A percentile compares a stretch with the other conserved stretches of the same genome.
Evolutionary conservation across 2,113 vertebrate species (phyloP).

Genomic region (Pogona vitticeps): DNA sequence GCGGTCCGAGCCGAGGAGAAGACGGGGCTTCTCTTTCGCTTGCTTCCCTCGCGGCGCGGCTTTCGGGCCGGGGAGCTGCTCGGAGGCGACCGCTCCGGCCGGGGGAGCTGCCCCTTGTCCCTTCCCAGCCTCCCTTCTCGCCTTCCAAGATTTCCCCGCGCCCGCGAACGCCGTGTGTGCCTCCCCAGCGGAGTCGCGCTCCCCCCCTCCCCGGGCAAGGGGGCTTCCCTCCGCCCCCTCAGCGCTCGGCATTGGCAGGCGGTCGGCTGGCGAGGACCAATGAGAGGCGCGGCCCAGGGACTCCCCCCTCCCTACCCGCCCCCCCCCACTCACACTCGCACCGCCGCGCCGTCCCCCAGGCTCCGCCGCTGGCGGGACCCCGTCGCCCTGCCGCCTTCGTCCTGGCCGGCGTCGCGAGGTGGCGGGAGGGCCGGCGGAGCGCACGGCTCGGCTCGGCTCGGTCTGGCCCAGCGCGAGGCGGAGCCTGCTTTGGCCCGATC

Average conservation of each 20-base stretch:
- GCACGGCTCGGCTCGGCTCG: no score
- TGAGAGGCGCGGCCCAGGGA: not conserved
- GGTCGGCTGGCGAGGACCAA: conserved; percentile 12
- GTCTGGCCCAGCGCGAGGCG: not conserved
- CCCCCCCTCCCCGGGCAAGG: not conserved
- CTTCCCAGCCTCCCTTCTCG: not conserved
- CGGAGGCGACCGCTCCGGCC: no score
- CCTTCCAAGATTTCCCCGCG: not conserved
- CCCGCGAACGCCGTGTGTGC: not conserved
- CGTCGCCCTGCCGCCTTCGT: not conserved
- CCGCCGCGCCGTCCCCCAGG: no score
- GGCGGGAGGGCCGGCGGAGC: no score
- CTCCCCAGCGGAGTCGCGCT: no score
- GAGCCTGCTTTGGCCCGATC: not conserved
- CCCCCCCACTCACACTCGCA: fast-evolving
- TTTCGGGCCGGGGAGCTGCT: not conserved
- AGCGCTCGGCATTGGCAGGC: not conserved
- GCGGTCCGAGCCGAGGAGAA: not conserved
- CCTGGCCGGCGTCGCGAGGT: not conserved
- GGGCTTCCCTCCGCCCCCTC: not conserved
- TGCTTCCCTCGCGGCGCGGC: no score
- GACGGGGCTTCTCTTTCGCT: not conserved
- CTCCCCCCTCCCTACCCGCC: not conserved
- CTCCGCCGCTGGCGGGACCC: not conserved
- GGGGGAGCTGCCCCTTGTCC: not conserved